phyloP scores from a whole-genome alignment of 2,113 vertebrate genomes.

The Calyptomena viridis region DNA sequence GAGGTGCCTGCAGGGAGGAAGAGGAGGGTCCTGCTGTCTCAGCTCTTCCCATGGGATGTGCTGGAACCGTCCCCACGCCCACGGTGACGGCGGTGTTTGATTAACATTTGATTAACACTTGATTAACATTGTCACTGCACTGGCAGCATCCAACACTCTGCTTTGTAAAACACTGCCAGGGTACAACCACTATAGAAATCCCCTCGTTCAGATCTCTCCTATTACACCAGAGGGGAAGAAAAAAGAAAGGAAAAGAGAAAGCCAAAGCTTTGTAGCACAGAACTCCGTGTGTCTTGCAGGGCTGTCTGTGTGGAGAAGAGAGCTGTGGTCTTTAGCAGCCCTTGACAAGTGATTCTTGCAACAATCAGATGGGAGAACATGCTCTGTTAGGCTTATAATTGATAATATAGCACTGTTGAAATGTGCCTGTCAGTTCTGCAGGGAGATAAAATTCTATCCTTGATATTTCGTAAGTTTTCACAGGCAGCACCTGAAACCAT shows the following conservation, averaged over 20 bases:
- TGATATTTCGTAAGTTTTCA: slow-evolving; percentile 22
- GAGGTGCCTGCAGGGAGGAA: background rate
- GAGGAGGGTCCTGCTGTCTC: background rate
- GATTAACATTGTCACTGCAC: background rate
- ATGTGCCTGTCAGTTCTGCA: slow-evolving; percentile 38
- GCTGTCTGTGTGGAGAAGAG: background rate
- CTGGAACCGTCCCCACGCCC: fast-evolving
- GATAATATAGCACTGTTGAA: slow-evolving; percentile 50
- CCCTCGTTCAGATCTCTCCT: background rate
- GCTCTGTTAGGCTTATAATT: slow-evolving; percentile 61
- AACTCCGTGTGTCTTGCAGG: background rate
- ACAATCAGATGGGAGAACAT: slow-evolving; percentile 54
- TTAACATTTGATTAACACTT: background rate
- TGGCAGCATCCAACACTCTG: background rate
- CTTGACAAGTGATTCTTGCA: slow-evolving; percentile 57
- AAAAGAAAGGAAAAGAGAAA: background rate
- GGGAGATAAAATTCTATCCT: slow-evolving; percentile 24
- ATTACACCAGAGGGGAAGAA: background rate
- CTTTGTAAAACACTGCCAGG: background rate
- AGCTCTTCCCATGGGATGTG: background rate
- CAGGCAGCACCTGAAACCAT: background rate
- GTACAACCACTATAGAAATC: background rate
- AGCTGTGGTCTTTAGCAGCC: slow-evolving; percentile 49
- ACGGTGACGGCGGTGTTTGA: fast-evolving
- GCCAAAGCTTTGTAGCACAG: background rate